These are phyloP conservation scores for Spizaetus ornatus DNA, from an alignment of 2,113 vertebrate genomes.

Conservation along the genomic window DNA sequence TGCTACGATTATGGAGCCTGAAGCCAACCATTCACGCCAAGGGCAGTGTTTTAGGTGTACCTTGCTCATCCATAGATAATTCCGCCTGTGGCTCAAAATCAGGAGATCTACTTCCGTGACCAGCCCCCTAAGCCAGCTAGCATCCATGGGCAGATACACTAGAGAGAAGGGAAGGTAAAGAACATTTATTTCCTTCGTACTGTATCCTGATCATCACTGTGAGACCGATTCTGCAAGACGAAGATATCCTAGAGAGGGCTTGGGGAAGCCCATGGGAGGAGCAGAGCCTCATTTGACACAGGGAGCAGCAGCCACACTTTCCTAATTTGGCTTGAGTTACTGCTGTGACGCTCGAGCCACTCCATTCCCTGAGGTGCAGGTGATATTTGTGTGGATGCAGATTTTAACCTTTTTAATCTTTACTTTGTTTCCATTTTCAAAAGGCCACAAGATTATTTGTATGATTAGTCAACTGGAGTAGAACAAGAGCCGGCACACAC, in stretches of 20 bases:
- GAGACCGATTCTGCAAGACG: background rate
- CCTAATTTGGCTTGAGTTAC: background rate
- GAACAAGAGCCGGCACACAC: background rate
- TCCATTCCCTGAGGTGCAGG: conserved; percentile 12
- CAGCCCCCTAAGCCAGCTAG: background rate
- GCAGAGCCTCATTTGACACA: background rate
- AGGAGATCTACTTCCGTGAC: background rate
- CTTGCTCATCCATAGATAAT: background rate
- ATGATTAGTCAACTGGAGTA: conserved; percentile 30
- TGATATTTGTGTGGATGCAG: conserved; percentile 55
- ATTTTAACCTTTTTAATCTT: conserved; percentile 69
- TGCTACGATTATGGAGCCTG: background rate
- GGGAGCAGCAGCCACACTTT: background rate
- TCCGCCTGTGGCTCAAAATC: background rate
- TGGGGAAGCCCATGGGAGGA: background rate
- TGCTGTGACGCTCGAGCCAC: background rate
- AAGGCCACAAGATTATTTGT: conserved; percentile 62
- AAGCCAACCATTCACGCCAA: accelerated
- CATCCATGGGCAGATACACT: background rate
- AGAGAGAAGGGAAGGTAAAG: background rate
- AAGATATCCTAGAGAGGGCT: background rate
- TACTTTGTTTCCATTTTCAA: conserved; percentile 57
- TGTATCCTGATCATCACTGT: background rate
- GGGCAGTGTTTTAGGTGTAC: background rate
- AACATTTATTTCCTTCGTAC: background rate